Conservation (phyloP, 92 coral and sea anemone genomes). For the Epizoanthus stellaris region DNA sequence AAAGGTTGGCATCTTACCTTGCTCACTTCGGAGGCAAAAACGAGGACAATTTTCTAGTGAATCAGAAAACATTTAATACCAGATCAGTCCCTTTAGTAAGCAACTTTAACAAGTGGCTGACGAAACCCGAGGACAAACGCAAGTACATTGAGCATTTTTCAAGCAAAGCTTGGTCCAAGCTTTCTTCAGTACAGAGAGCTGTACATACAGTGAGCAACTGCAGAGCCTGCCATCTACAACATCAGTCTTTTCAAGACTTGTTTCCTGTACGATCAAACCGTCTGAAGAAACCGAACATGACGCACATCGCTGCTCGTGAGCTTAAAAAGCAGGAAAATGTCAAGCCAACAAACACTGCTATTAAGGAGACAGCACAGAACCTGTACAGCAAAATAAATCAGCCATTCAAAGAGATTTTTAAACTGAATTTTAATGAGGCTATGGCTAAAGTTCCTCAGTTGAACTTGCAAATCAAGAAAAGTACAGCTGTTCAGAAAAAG, state of each 20-base stretch:
- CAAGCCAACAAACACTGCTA: background rate
- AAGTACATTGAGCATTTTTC: constrained; percentile 19
- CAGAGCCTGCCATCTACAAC: background rate
- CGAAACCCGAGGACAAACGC: background rate
- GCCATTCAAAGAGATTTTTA: constrained; percentile 6
- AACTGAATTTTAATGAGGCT: constrained; percentile 33
- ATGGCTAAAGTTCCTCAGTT: constrained; percentile 28
- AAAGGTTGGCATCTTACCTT: background rate
- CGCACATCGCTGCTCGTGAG: background rate
- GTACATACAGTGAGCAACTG: background rate
- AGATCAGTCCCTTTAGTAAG: background rate
- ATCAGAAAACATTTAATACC: background rate
- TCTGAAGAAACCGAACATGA: background rate
- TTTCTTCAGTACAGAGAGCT: background rate
- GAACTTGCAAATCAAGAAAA: constrained; percentile 17
- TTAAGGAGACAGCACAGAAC: background rate
- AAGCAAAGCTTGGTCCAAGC: constrained; percentile 11
- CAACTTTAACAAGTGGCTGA: constrained; percentile 11
- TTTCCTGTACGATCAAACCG: background rate
- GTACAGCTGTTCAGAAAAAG: constrained; percentile 27
- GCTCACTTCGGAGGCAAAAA: constrained; percentile 17
- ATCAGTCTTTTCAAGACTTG: constrained; percentile 15
- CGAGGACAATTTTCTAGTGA: constrained; percentile 10
- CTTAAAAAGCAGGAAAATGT: background rate
- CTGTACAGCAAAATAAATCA: constrained; percentile 17